Percentiles rank a stretch among this genome's conserved stretches.
Evolutionary conservation across 2,113 vertebrate genomes (phyloP).

Genomic region (Alces alces): DNA sequence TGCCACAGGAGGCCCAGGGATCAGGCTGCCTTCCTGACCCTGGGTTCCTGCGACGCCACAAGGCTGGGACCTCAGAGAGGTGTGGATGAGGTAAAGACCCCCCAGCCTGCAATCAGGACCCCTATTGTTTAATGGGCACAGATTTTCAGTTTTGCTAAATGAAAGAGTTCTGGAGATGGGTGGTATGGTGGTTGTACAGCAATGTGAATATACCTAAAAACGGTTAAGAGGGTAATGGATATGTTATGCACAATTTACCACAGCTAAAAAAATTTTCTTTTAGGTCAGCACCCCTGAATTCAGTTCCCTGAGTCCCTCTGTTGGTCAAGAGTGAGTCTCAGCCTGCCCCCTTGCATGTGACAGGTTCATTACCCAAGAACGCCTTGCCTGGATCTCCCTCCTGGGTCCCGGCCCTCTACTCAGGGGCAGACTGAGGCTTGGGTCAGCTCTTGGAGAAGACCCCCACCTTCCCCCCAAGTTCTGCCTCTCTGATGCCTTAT

Average conservation of each 20-base stretch:
- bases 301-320: not conserved
- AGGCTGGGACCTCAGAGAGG: not conserved
- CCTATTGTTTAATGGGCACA: not conserved
- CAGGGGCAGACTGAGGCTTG: not conserved
- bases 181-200: fast-evolving
- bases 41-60: not conserved
- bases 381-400: not conserved
- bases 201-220: fast-evolving
- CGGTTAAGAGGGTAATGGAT: fast-evolving
- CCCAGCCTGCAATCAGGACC: not conserved
- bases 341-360: fast-evolving
- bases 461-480: fast-evolving
- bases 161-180: not conserved
- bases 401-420: fast-evolving
- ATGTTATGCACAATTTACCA: not conserved
- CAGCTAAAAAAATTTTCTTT: not conserved
- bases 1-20: not conserved
- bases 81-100: too few relatives aligned
- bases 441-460: not conserved
- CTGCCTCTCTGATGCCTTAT: not conserved
- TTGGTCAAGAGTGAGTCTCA: not conserved
- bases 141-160: not conserved
- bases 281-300: not conserved
- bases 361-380: not conserved
- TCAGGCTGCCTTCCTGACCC: not conserved